Evolutionary conservation across 2,888 invertebrate species (phyloP).

Genomic region (Macrophya alboannulata): DNA sequence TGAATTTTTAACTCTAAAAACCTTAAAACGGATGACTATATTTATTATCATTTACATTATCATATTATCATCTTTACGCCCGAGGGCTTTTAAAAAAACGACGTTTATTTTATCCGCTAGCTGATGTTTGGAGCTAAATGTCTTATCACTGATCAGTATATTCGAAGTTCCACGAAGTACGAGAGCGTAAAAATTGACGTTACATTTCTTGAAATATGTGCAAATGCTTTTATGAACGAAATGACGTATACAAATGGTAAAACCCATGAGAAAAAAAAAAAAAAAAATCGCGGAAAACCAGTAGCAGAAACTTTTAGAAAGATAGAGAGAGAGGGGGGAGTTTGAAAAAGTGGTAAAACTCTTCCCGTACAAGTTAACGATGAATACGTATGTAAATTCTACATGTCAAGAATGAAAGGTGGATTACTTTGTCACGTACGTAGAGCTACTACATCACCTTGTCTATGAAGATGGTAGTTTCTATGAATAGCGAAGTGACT

Average conservation of each 20-base stretch:
- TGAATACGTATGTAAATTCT: conserved; percentile 44
- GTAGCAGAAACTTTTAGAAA: not conserved
- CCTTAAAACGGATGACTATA: not conserved
- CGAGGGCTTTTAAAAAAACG: not conserved
- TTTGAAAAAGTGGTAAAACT: conserved; percentile 40
- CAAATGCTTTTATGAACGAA: conserved; percentile 22
- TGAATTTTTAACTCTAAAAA: not conserved
- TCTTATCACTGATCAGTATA: not conserved
- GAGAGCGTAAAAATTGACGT: not conserved
- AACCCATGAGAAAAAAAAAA: not conserved
- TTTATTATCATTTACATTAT: not conserved
- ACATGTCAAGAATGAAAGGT: conserved; percentile 44
- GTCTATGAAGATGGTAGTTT: conserved; percentile 27
- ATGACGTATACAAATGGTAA: conserved; percentile 36
- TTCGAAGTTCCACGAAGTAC: not conserved
- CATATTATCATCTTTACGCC: not conserved
- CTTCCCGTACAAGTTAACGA: conserved; percentile 44
- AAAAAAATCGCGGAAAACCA: not conserved
- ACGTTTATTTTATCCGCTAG: not conserved
- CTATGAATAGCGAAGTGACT: conserved; percentile 48
- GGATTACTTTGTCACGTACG: conserved; percentile 44
- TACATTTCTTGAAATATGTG: conserved; percentile 4
- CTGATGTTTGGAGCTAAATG: not conserved
- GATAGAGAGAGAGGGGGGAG: not conserved
- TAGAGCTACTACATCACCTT: conserved; percentile 9